Evolutionary conservation across 2,888 invertebrate genomes (phyloP).

Genomic region (Standfussiana lucernea): DNA sequence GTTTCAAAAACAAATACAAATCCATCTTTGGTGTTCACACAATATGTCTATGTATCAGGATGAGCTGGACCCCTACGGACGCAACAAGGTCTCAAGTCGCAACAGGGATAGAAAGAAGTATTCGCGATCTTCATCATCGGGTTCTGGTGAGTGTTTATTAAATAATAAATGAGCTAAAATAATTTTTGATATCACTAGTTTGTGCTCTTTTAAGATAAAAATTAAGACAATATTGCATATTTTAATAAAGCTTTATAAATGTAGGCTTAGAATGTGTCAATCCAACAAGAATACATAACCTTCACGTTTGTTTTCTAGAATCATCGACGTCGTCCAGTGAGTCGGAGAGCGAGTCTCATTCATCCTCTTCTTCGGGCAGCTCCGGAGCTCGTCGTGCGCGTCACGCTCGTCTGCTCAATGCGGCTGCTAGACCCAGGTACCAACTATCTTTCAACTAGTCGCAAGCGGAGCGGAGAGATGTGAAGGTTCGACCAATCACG

Average conservation of each 20-base stretch:
- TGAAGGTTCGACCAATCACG: neutral
- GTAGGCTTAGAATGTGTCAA: neutral
- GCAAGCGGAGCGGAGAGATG: neutral
- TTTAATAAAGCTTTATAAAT: neutral
- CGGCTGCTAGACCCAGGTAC: slow-evolving; percentile 85
- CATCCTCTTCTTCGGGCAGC: slow-evolving; percentile 88
- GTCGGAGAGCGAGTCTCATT: slow-evolving; percentile 88
- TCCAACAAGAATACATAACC: neutral
- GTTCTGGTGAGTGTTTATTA: slow-evolving; percentile 80
- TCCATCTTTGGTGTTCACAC: neutral
- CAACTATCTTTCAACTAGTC: neutral
- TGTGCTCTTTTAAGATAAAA: neutral
- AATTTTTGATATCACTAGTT: neutral
- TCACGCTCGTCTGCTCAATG: slow-evolving; percentile 85
- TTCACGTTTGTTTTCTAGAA: slow-evolving; percentile 73
- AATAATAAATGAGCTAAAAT: neutral
- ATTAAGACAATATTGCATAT: neutral
- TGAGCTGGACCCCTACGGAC: slow-evolving; percentile 87
- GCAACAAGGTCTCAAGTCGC: slow-evolving; percentile 80
- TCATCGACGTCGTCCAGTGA: slow-evolving; percentile 88
- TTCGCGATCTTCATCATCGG: slow-evolving; percentile 88
- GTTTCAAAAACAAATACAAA: neutral
- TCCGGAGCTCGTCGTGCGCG: slow-evolving; percentile 86
- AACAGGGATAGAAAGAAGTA: slow-evolving; percentile 86
- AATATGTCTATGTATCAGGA: slow-evolving; percentile 75